Conservation (phyloP, 2,797 vertebrate genomes). For the Squalus acanthias region DNA sequence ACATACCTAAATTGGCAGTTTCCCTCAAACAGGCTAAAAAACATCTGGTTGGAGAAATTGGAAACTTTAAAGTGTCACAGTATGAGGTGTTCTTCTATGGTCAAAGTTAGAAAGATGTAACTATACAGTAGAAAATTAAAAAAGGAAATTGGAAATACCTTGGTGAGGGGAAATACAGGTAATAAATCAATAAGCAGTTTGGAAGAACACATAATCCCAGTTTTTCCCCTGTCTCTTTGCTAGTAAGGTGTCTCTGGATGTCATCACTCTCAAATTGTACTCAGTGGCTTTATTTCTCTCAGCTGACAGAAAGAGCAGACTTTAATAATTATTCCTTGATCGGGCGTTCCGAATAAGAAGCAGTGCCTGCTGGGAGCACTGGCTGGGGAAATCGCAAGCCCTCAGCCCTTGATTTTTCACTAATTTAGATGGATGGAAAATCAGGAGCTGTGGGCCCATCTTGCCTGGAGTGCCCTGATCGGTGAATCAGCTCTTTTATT, state of each 20-base stretch:
- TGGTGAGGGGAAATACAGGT: background rate
- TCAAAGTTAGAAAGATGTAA: background rate
- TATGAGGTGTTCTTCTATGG: background rate
- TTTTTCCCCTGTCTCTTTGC: background rate
- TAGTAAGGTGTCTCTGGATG: background rate
- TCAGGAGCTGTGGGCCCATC: background rate
- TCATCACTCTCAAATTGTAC: background rate
- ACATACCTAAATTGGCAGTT: background rate
- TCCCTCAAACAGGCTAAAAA: background rate
- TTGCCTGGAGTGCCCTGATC: constrained; percentile 21
- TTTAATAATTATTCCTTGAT: background rate
- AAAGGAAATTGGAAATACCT: background rate
- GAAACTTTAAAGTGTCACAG: background rate
- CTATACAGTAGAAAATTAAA: background rate
- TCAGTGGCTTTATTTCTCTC: background rate
- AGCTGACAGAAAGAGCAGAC: background rate
- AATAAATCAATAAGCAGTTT: background rate
- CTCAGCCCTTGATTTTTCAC: background rate
- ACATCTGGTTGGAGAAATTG: background rate
- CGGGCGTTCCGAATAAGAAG: background rate
- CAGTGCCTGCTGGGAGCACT: background rate
- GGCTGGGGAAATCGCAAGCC: background rate
- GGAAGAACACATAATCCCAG: background rate
- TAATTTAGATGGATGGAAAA: background rate
- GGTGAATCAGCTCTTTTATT: background rate